phyloP scores from a whole-genome alignment of 23 tunicate genomes.

The Botrylloides violaceus region DNA sequence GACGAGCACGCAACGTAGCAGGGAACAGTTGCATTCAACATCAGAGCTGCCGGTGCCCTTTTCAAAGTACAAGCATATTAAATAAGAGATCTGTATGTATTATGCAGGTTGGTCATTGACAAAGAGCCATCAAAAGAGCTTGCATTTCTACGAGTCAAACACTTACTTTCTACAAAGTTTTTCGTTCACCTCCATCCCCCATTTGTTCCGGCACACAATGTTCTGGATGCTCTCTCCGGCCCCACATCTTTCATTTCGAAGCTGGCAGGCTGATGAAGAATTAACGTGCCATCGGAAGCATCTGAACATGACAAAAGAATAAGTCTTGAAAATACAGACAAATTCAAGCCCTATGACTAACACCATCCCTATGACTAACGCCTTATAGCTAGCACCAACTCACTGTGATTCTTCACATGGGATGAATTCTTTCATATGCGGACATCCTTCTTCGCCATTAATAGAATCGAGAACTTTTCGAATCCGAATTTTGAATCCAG shows the following conservation, averaged over 20 bases:
- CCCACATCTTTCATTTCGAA: conserved; percentile 40
- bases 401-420: conserved; percentile 68
- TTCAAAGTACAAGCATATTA: neutral
- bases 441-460: conserved; percentile 35
- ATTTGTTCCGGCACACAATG: conserved; percentile 47
- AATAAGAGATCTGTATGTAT: neutral
- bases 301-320: too few species aligned
- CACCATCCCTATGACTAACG: neutral
- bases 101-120: neutral
- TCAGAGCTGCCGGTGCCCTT: conserved; percentile 21
- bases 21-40: conserved; percentile 2
- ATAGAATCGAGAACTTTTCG: neutral
- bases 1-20: conserved; percentile 52
- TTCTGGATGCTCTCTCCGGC: conserved; percentile 21
- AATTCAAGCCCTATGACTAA: too few species aligned
- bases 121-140: too few species aligned
- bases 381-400: neutral
- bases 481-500: conserved; percentile 4
- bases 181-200: conserved; percentile 39
- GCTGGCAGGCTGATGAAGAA: conserved; percentile 32
- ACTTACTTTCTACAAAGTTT: conserved; percentile 23
- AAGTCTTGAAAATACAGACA: too few species aligned
- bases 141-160: too few species aligned
- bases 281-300: conserved; percentile 55
- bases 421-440: conserved; percentile 40